phyloP scores from a whole-genome alignment of 2,797 vertebrate genomes.

The Lepilemur ruficaudatus region DNA sequence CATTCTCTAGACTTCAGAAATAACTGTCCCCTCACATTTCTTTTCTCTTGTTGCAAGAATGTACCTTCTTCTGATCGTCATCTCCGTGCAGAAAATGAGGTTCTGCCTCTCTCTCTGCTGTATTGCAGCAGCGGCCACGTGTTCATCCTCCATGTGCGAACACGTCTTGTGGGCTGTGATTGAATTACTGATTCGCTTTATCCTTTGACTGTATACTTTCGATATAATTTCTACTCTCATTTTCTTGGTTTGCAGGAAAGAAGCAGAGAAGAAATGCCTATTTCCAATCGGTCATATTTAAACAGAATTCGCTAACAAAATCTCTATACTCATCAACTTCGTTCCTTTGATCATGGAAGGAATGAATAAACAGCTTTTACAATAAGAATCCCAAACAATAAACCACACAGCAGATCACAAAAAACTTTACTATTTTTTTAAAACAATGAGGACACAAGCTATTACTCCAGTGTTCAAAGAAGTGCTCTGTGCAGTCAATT shows the following conservation, averaged over 20 bases:
- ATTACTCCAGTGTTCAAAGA: neutral
- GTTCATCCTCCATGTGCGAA: neutral
- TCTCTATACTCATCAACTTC: neutral
- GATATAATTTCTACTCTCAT: neutral
- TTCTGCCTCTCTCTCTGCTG: neutral
- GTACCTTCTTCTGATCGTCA: neutral
- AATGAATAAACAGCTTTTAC: neutral
- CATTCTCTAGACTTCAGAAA: neutral
- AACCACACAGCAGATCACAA: neutral
- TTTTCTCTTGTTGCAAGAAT: neutral
- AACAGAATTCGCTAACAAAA: neutral
- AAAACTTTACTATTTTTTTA: neutral
- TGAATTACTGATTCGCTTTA: neutral
- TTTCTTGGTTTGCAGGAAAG: neutral
- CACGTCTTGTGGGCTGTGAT: neutral
- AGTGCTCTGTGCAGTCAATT: neutral
- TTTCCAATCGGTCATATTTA: neutral
- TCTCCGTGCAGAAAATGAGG: rapidly evolving
- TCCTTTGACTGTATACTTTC: neutral
- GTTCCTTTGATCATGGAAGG: neutral
- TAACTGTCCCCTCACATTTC: neutral
- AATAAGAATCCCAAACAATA: neutral
- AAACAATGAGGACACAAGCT: neutral
- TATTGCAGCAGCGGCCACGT: rapidly evolving
- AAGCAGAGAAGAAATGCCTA: neutral